Conservation (phyloP, 1,140 invertebrate genomes). For the Kradibia gibbosae region DNA sequence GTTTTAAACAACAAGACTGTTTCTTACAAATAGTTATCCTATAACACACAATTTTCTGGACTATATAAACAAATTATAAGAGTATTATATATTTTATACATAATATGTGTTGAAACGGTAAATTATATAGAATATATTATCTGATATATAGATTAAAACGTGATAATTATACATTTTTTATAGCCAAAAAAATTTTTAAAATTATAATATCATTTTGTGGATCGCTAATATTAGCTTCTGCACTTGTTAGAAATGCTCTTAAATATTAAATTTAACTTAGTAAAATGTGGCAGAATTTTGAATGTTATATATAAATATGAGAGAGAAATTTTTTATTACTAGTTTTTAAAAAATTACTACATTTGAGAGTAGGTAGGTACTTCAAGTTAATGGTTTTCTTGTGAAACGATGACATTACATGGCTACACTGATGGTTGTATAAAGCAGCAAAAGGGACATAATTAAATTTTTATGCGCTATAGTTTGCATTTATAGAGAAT, state of each 20-base stretch:
- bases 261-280: neutral
- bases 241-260: neutral
- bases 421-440: neutral
- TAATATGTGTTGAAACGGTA: no score
- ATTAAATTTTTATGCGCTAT: slow-evolving; percentile 8
- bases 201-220: neutral
- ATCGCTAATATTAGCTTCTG: neutral
- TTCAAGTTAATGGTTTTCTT: slow-evolving; percentile 9
- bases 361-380: neutral
- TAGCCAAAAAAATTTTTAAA: neutral
- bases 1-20: no score
- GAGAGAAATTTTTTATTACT: slow-evolving; percentile 10
- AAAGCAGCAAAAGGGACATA: neutral
- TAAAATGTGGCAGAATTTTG: neutral
- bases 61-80: no score
- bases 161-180: no score
- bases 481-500: neutral
- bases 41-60: no score
- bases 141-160: no score
- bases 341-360: slow-evolving; percentile 16
- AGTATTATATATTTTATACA: no score
- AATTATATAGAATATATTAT: no score
- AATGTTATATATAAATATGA: neutral
- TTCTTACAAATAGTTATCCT: no score
- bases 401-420: slow-evolving; percentile 16